Conservation (phyloP, 1,140 invertebrate genomes). For the Zaprionus ornatus region DNA sequence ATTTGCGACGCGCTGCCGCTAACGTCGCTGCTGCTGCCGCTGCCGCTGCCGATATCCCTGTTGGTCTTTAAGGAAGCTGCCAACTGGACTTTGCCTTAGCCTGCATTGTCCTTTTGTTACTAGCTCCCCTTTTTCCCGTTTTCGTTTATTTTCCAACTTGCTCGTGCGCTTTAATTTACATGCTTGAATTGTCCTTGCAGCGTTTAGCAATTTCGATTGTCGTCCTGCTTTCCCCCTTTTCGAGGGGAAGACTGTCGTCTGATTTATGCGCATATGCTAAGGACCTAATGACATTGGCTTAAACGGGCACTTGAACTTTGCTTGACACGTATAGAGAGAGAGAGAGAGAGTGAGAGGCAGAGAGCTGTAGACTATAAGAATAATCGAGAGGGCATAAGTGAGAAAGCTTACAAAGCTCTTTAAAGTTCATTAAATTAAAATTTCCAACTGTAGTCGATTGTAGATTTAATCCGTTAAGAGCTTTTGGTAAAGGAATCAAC, state of each 20-base stretch:
- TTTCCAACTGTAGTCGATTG: too few species aligned
- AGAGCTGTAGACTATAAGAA: too few species aligned
- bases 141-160: slow-evolving; percentile 26
- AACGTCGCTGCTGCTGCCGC: slow-evolving; percentile 2
- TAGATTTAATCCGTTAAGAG: too few species aligned
- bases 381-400: background rate
- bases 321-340: too few species aligned
- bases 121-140: background rate
- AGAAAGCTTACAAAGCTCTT: background rate
- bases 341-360: too few species aligned
- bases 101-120: slow-evolving; percentile 38
- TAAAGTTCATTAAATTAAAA: background rate
- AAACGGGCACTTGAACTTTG: background rate
- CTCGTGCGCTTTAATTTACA: slow-evolving; percentile 78
- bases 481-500: too few species aligned
- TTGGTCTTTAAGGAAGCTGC: slow-evolving; percentile 41
- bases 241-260: slow-evolving; percentile 30
- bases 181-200: slow-evolving; percentile 83
- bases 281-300: slow-evolving; percentile 25
- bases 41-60: slow-evolving; percentile 31
- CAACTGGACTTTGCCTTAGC: slow-evolving; percentile 23
- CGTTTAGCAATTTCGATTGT: slow-evolving; percentile 80
- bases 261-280: slow-evolving; percentile 82
- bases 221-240: slow-evolving; percentile 39
- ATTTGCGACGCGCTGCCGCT: slow-evolving; percentile 52